A percentile compares a stretch with the other conserved stretches of the same genome.
Evolutionary conservation across 2,113 vertebrate species (phyloP).

Genomic region (Cariama cristata): DNA sequence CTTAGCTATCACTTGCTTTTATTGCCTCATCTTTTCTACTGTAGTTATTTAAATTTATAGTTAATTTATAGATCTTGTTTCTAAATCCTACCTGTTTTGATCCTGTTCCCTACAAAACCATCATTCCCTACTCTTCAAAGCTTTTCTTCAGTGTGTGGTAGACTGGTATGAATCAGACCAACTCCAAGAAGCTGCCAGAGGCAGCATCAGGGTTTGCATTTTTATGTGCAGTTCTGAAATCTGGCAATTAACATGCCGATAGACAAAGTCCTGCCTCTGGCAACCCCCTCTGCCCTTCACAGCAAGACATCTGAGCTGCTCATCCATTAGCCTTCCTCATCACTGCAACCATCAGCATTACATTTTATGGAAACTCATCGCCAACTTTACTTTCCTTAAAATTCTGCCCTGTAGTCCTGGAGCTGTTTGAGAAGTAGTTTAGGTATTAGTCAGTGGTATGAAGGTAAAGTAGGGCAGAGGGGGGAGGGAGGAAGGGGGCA

Average conservation of each 20-base stretch:
- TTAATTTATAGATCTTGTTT: not conserved
- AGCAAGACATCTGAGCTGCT: constrained; percentile 24
- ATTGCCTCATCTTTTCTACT: not conserved
- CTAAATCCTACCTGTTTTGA: not conserved
- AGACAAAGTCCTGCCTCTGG: constrained; percentile 57
- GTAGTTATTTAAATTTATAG: not conserved
- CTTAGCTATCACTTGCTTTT: not conserved
- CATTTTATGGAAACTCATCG: not conserved
- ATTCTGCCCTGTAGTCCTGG: constrained; percentile 9
- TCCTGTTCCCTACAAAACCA: not conserved
- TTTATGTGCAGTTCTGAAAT: constrained; percentile 47
- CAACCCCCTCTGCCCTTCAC: constrained; percentile 35
- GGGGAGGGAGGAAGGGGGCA: not conserved
- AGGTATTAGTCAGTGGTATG: constrained; percentile 2
- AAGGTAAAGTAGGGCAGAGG: not conserved
- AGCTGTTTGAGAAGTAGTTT: constrained; percentile 6
- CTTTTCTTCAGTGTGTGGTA: not conserved
- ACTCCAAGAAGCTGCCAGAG: not conserved
- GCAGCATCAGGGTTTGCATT: constrained; percentile 36
- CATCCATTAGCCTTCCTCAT: constrained; percentile 31
- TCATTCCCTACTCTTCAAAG: constrained; percentile 12
- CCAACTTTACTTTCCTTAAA: constrained; percentile 15
- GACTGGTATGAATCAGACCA: not conserved
- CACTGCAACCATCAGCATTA: constrained; percentile 12
- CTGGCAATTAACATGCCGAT: constrained; percentile 47